Evolutionary conservation across 2,888 invertebrate species (phyloP).

Genomic region (Drosophila setosimentum): DNA sequence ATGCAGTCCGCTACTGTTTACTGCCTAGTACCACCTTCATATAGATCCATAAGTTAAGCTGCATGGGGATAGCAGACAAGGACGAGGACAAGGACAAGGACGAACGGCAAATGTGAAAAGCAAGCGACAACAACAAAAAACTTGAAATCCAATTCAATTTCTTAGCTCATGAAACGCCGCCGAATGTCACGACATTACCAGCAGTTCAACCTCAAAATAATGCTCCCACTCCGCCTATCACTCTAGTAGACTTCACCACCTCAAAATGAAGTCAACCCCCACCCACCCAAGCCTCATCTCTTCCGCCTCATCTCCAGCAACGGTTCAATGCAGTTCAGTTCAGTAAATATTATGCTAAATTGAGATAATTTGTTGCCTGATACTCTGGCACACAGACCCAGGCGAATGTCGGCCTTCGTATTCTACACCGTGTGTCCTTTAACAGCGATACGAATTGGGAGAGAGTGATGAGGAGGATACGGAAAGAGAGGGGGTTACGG

Average conservation of each 20-base stretch:
- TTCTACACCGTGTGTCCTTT: conserved; percentile 6
- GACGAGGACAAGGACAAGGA: conserved; percentile 38
- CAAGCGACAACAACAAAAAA: conserved; percentile 19
- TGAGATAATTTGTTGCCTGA: conserved; percentile 78
- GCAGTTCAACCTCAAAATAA: conserved; percentile 26
- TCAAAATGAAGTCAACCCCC: background rate
- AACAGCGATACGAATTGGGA: background rate
- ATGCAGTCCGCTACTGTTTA: conserved; percentile 39
- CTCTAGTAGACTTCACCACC: background rate
- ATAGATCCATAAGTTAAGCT: conserved; percentile 62
- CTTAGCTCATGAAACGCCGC: conserved; percentile 68
- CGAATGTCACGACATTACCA: conserved; percentile 56
- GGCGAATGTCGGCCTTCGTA: conserved; percentile 25
- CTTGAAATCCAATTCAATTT: conserved; percentile 74
- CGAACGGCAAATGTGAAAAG: conserved; percentile 23
- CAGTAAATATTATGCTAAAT: conserved; percentile 79
- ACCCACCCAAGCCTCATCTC: background rate
- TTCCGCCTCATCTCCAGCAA: conserved; percentile 16
- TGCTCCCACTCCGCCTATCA: background rate
- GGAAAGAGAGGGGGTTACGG: background rate
- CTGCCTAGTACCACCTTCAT: background rate
- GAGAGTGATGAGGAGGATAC: background rate
- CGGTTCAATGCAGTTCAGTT: conserved; percentile 75
- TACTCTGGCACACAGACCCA: conserved; percentile 38
- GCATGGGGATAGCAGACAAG: conserved; percentile 14